Base-by-base conservation (phyloP, 92 coral and sea anemone genomes). In the Plumapathes pennacea region DNA sequence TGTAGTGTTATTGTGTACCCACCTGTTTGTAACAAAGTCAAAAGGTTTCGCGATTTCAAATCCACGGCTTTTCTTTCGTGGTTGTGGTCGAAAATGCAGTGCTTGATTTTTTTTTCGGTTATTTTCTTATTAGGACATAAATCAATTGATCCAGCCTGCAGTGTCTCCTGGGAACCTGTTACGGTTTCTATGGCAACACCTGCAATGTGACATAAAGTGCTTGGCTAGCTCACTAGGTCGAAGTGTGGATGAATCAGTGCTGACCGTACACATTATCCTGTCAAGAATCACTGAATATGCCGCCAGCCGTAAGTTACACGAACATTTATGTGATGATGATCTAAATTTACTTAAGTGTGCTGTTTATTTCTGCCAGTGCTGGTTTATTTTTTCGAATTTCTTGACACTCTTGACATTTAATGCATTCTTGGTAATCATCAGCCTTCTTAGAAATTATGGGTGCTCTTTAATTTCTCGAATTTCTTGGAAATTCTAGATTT, bases 211-310 rank as follows among this genome's bases (percentile, higher is more conserved):
- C 40, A 39, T 88, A 17, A 58, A 76, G 23, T 40, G 58, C 40
- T 67, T 89, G 24, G 84, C 90, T 17, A 62, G 48, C 27, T 71
- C 76, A 34, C 57, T 85, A 26, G 85, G 85, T 24, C 60, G 76
- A 17, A 89, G 85, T 53, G 76, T 63, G 5, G 90, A 72, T 14
- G 87, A 88, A 25, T 69, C 90, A 20, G 52, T 78, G 25, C 76
- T 72, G 52, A 78, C 79, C 26, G 59, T 84, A 5, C 90, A 84
- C 60, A 61, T 72, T 46, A 65, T 78, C 2, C 37, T 89, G 18
- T 48, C 46, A 12, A 62, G 34, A 19, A 67, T 78, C 30, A 69
- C 85, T 13, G 32, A 67, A 17, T 50, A 32, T 11, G 25, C 66
- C 4, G 24, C 66, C 15, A 46, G 36, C 32, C 43, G 85, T 78